These are phyloP conservation scores for Sorex fumeus DNA, from an alignment of 2,113 vertebrate species.

Conservation along the genomic window DNA sequence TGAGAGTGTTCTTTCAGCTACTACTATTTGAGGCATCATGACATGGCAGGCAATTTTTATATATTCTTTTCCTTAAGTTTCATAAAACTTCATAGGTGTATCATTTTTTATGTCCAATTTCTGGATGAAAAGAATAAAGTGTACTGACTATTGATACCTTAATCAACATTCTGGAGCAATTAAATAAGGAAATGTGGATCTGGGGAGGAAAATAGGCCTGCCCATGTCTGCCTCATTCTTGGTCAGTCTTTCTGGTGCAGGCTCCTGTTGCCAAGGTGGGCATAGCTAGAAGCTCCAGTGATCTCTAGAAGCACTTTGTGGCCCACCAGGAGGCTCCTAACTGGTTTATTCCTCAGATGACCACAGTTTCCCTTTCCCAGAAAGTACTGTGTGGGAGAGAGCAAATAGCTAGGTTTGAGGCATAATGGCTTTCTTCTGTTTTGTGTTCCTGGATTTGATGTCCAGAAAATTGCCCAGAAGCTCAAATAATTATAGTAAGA, in stretches of 20 bases:
- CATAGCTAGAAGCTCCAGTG: not conserved
- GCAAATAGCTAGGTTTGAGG: constrained; percentile 80
- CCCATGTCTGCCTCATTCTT: not conserved
- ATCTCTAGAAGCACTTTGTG: not conserved
- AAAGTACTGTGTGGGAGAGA: constrained; percentile 78
- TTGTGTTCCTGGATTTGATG: constrained; percentile 79
- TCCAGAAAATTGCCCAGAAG: constrained; percentile 74
- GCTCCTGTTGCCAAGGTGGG: not conserved
- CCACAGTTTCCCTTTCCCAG: constrained; percentile 66
- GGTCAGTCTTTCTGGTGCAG: not conserved
- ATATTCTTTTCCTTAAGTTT: not conserved
- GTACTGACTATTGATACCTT: not conserved
- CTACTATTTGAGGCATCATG: not conserved
- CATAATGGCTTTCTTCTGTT: constrained; percentile 81
- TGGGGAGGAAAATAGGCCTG: not conserved
- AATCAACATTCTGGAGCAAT: not conserved
- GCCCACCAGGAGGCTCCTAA: not conserved
- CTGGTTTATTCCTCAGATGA: not conserved
- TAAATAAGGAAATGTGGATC: not conserved
- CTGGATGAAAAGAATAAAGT: not conserved
- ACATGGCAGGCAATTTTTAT: not conserved
- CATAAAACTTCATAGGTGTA: not conserved
- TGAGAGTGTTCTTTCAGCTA: not conserved
- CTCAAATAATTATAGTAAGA: constrained; percentile 82
- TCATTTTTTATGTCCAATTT: not conserved